Evolutionary conservation across 2,797 vertebrate species (phyloP).

Genomic region (Lerista edwardsae): DNA sequence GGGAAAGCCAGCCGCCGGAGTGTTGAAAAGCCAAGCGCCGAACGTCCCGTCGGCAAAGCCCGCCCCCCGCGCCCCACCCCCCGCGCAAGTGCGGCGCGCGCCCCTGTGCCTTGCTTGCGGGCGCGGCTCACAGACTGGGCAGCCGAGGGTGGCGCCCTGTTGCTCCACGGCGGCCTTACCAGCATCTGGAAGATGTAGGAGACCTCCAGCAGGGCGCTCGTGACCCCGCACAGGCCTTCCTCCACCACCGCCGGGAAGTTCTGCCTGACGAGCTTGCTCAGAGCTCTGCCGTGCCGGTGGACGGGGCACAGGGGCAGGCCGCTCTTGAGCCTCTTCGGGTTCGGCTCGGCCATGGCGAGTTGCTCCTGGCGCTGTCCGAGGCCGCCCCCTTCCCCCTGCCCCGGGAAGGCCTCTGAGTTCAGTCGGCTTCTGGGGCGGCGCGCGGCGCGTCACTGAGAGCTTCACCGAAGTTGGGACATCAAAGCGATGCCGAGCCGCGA

Average conservation of each 20-base stretch:
- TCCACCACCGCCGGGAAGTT: constrained; percentile 76
- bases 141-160: background rate
- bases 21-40: background rate
- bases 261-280: constrained; percentile 43
- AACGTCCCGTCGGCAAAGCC: too few relatives aligned
- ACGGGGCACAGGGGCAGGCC: constrained; percentile 72
- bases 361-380: background rate
- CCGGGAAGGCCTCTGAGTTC: background rate
- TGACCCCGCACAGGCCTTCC: constrained; percentile 76
- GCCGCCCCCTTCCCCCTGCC: background rate
- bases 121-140: background rate
- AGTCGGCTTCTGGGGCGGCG: background rate
- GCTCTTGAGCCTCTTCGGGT: constrained; percentile 71
- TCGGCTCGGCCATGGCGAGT: constrained; percentile 70
- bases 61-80: too few relatives aligned
- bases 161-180: constrained; percentile 60
- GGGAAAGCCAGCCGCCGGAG: too few relatives aligned
- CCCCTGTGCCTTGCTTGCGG: background rate
- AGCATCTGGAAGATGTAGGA: constrained; percentile 73
- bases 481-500: background rate
- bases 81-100: background rate
- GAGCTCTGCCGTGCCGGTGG: constrained; percentile 64
- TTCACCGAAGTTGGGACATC: background rate
- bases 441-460: background rate
- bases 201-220: constrained; percentile 68